Conservation (phyloP, 2,113 vertebrate species). For the Caretta caretta region DNA sequence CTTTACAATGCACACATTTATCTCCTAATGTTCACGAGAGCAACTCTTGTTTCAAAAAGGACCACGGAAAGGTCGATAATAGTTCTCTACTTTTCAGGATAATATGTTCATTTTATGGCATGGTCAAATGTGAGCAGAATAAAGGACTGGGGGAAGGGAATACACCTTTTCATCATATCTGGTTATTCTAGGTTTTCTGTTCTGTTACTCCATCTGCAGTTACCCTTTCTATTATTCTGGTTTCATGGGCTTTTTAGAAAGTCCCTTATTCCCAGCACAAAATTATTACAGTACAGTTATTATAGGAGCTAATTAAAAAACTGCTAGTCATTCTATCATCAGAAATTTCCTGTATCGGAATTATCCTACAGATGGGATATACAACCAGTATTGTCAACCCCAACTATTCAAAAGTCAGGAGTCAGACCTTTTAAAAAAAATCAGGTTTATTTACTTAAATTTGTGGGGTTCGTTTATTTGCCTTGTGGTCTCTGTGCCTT, state of each 20-base stretch:
- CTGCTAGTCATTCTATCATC: neutral
- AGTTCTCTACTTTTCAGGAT: neutral
- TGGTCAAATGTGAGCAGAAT: neutral
- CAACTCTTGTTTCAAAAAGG: conserved; percentile 29
- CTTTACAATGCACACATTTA: conserved; percentile 45
- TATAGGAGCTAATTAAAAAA: neutral
- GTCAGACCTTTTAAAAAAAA: neutral
- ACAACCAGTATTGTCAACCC: neutral
- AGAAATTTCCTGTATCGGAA: neutral
- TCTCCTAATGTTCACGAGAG: conserved; percentile 31
- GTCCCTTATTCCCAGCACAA: neutral
- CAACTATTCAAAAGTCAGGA: neutral
- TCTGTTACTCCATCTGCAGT: neutral
- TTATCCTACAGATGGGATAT: neutral
- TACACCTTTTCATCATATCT: neutral
- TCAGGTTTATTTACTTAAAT: neutral
- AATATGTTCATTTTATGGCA: neutral
- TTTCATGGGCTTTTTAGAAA: neutral
- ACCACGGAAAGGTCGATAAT: neutral
- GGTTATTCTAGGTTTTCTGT: neutral
- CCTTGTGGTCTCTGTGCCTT: neutral
- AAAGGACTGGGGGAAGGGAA: neutral
- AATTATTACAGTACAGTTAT: neutral
- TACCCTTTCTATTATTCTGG: neutral
- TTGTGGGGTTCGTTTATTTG: neutral